phyloP scores from a whole-genome alignment of 2,113 vertebrate species.

The Sardina pilchardus region DNA sequence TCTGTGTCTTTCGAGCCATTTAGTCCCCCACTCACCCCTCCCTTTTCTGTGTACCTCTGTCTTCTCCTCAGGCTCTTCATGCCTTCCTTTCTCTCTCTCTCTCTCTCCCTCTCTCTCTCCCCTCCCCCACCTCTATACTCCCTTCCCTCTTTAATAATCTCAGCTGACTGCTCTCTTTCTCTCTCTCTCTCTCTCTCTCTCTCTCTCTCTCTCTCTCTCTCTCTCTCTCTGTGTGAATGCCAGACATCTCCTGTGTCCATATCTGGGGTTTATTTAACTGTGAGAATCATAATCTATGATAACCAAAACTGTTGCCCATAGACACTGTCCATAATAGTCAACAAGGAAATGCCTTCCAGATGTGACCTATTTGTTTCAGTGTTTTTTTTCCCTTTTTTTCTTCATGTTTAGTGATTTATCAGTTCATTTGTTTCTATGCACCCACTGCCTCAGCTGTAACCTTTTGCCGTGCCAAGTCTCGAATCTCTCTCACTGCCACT shows the following conservation, averaged over 20 bases:
- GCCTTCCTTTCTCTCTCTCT: background rate
- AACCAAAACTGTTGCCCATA: background rate
- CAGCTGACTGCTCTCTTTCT: slow-evolving; percentile 21
- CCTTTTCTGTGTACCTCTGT: slow-evolving; percentile 31
- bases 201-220: slow-evolving; percentile 39
- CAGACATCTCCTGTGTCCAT: background rate
- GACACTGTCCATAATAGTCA: background rate
- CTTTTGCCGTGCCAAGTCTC: slow-evolving; percentile 35
- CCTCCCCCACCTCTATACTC: background rate
- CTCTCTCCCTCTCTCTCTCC: background rate
- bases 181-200: slow-evolving; percentile 22
- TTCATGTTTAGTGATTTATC: background rate
- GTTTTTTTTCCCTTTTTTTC: background rate
- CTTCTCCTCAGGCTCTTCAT: slow-evolving; percentile 3
- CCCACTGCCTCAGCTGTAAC: background rate
- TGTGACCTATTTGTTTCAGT: background rate
- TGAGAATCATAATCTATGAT: background rate
- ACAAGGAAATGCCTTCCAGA: background rate
- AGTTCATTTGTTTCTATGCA: background rate
- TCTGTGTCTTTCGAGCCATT: background rate
- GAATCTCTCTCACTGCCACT: background rate
- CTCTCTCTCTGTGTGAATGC: background rate
- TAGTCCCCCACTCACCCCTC: slow-evolving; percentile 23
- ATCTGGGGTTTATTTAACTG: background rate
- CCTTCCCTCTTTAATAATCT: background rate